Base-by-base conservation (phyloP, 1,140 invertebrate genomes). In the Pseudomyrmex flavicornis region DNA sequence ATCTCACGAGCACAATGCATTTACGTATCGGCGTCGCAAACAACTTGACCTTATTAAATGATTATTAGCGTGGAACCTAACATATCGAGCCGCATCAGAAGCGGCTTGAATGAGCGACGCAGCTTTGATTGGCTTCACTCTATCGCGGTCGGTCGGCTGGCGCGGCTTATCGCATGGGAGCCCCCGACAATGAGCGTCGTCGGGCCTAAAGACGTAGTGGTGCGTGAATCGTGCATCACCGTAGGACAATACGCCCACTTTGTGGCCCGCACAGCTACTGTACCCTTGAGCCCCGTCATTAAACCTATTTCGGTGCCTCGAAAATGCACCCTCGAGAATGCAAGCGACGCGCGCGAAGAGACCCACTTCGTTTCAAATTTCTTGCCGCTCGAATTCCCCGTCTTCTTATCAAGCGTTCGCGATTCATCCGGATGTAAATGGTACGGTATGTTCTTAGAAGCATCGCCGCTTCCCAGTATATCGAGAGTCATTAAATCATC, bases 221-320 rank as follows among this genome's bases (percentile, higher is more conserved):
- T 75, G 58, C 70, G 59, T 75, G 70, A 82, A 75, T 74, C 70
- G 58, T 82, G 79, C 26, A 74, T 82, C 61, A 82, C 17, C 17
- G 62, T 48, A 75, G 70, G 79, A 82, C 79, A 82, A 82, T 82
- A 75, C 58, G 61, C 79, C 70, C 77, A 82, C 83, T 82, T 73
- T 73, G 65, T 74, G 62, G 44, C 79, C 61, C 61, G 59, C 56
- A 85, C 20, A 74, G 61, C 48, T 65, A 82, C 56, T 63, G 68
- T 59, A 56, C 69, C 72, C 72, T 75, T 48, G 79, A 62, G 58
- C 2, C 48, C 20, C 70, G 79, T 82, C 79, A 75, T 74, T 79
- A 79, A 70, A 80, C 44, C 54, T 80, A 80, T 80, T 80, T 80
- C 76, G 54, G 66, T 80, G 46, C 76, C 76, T 70, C 54, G 54